Conservation (phyloP, 2,797 vertebrate genomes). For the Falco biarmicus region DNA sequence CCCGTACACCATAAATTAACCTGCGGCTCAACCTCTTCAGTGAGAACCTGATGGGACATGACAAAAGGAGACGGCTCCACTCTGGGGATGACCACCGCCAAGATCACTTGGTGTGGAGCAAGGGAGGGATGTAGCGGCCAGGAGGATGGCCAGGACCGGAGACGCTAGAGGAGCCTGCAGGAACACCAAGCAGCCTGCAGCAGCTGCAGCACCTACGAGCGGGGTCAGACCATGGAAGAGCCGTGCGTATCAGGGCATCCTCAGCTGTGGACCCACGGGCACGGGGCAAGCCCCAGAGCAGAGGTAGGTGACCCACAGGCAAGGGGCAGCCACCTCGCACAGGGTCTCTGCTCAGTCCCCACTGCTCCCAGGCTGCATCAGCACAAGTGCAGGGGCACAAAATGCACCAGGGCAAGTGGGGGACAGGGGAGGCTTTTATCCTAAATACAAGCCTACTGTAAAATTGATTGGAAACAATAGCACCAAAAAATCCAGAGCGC, state of each 20-base stretch:
- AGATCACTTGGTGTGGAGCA: accelerated
- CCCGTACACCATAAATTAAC: not conserved
- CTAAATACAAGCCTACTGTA: not conserved
- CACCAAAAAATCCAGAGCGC: not conserved
- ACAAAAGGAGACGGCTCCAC: not conserved
- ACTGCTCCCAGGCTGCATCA: not conserved
- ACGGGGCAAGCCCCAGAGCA: accelerated
- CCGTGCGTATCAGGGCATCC: accelerated
- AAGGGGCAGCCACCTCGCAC: accelerated
- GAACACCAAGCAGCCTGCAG: accelerated
- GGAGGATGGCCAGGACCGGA: not conserved
- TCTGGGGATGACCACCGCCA: accelerated
- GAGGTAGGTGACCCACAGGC: accelerated
- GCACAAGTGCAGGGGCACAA: not conserved
- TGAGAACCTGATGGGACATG: not conserved
- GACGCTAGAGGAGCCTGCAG: accelerated
- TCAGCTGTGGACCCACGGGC: not conserved
- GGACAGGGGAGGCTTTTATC: not conserved
- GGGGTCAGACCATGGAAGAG: accelerated
- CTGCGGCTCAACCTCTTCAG: not conserved
- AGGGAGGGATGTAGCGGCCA: not conserved
- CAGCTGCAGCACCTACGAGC: not conserved
- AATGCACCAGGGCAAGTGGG: accelerated
- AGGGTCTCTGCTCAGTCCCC: accelerated
- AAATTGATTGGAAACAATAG: conserved; percentile 33